Evolutionary conservation across 37 sponge, comb jelly and placozoan species (phyloP).

Genomic region (Agelas oroides): DNA sequence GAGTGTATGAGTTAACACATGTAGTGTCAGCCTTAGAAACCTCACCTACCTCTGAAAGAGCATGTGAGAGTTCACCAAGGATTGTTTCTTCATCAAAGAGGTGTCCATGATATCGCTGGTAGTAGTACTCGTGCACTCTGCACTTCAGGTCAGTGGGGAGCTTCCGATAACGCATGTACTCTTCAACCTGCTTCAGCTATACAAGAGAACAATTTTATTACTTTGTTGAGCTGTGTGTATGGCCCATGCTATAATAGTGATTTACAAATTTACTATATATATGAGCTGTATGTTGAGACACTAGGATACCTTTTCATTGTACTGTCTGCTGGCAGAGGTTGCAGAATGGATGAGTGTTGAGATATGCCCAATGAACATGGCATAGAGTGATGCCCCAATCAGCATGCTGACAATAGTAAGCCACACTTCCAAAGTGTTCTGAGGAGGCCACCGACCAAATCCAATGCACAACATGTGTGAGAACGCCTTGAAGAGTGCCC

Average conservation of each 20-base stretch:
- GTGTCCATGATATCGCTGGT: conserved; percentile 60
- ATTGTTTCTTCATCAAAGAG: conserved; percentile 67
- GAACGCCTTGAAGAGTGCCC: conserved; percentile 74
- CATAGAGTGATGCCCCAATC: conserved; percentile 74
- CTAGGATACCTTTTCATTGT: conserved; percentile 65
- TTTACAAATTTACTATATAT: too few species aligned
- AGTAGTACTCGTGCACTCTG: conserved; percentile 61
- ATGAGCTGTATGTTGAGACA: too few species aligned
- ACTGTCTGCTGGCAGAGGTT: conserved; percentile 49
- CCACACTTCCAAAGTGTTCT: conserved; percentile 67
- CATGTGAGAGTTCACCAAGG: conserved; percentile 53
- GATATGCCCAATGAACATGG: conserved; percentile 79
- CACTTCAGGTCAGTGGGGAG: conserved; percentile 22
- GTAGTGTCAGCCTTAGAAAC: too few species aligned
- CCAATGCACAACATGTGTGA: conserved; percentile 86
- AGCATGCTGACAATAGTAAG: conserved; percentile 80
- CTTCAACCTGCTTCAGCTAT: conserved; percentile 63
- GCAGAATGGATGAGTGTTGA: conserved; percentile 61
- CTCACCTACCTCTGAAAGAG: conserved; percentile 60
- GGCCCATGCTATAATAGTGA: too few species aligned
- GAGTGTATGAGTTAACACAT: too few species aligned
- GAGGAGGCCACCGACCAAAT: conserved; percentile 77
- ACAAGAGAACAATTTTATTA: too few species aligned
- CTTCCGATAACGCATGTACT: conserved; percentile 65
- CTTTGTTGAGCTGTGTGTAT: too few species aligned